phyloP scores from a whole-genome alignment of 2,113 vertebrate species.

The Micronisus gabar region DNA sequence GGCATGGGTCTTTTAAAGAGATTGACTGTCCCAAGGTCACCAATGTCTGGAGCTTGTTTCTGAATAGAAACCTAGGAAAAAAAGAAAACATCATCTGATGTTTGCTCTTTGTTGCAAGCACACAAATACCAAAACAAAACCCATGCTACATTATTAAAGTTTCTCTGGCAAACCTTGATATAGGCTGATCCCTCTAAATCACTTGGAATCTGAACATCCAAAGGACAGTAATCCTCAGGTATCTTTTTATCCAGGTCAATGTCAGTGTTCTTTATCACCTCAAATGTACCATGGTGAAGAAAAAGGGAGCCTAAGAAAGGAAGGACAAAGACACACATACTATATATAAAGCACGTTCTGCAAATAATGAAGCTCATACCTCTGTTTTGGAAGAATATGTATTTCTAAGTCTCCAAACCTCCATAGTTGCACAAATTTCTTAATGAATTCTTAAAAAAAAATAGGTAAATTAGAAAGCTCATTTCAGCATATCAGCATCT shows the following conservation, averaged over 20 bases:
- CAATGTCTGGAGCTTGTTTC: conserved; percentile 95
- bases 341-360: neutral
- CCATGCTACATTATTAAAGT: neutral
- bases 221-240: conserved; percentile 95
- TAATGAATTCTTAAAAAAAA: neutral
- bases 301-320: conserved; percentile 87
- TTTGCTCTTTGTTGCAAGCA: neutral
- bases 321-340: neutral
- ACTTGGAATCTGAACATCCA: conserved; percentile 95
- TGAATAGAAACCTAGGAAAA: conserved; percentile 91
- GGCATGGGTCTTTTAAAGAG: conserved; percentile 85
- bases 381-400: neutral
- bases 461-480: neutral
- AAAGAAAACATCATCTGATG: neutral
- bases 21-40: conserved; percentile 92
- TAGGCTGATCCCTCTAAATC: conserved; percentile 96
- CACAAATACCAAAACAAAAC: neutral
- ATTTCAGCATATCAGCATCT: neutral
- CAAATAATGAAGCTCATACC: neutral
- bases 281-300: conserved; percentile 95
- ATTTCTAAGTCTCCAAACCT: neutral
- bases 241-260: conserved; percentile 97
- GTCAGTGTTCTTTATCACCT: conserved; percentile 99
- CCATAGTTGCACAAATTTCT: neutral
- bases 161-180: conserved; percentile 83